A percentile compares a stretch with the other conserved stretches of the same genome.
These are phyloP conservation scores for Drosophila persimilis DNA, from an alignment of 1,140 invertebrate genomes.

Conservation along the genomic window DNA sequence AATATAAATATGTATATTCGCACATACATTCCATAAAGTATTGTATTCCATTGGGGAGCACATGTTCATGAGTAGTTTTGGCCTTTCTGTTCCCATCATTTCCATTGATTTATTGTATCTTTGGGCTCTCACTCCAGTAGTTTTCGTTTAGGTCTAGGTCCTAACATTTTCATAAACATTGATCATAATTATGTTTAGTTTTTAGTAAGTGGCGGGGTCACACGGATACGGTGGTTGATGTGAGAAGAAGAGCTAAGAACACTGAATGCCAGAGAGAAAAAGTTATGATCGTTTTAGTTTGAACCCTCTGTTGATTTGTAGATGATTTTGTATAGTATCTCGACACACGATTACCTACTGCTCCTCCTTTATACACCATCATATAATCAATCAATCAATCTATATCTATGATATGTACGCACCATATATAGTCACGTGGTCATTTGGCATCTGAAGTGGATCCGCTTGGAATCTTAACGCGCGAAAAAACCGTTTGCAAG, in stretches of 20 bases:
- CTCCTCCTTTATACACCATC: slow-evolving; percentile 24
- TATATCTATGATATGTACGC: slow-evolving; percentile 53
- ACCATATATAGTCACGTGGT: slow-evolving; percentile 91
- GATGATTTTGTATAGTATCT: slow-evolving; percentile 32
- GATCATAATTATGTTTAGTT: too few species aligned
- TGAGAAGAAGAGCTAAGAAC: too few species aligned
- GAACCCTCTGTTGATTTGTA: slow-evolving; percentile 26
- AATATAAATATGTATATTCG: too few species aligned
- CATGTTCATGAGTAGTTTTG: neutral
- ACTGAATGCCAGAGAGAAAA: too few species aligned
- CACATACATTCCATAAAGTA: too few species aligned
- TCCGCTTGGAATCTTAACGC: slow-evolving; percentile 90
- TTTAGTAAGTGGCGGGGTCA: too few species aligned
- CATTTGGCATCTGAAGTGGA: slow-evolving; percentile 97
- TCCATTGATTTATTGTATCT: slow-evolving; percentile 1
- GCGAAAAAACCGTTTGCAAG: slow-evolving; percentile 79
- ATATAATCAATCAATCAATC: slow-evolving; percentile 41
- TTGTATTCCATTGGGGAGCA: neutral
- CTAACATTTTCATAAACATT: too few species aligned
- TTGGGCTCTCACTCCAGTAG: neutral
- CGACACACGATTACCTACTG: slow-evolving; percentile 19
- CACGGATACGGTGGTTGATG: too few species aligned
- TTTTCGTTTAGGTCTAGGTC: neutral
- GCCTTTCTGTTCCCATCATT: slow-evolving; percentile 4
- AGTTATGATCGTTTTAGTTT: neutral